Evolutionary conservation across 2,113 vertebrate genomes (phyloP).

Genomic region (Eurypyga helias): DNA sequence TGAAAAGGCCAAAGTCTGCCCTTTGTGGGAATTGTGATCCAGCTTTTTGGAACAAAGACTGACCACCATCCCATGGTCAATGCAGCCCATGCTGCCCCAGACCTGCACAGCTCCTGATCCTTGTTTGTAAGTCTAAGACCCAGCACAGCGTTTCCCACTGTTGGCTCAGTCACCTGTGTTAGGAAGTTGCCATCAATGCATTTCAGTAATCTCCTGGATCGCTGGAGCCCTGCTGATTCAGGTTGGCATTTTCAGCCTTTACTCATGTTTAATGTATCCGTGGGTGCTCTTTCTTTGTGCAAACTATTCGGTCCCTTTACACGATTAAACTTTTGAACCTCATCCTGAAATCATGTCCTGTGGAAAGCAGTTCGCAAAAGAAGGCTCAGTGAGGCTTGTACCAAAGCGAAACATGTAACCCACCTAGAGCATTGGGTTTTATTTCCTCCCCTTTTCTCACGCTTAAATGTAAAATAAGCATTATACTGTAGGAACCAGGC

Average conservation of each 20-base stretch:
- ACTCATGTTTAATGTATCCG: background rate
- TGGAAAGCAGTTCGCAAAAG: background rate
- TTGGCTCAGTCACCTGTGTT: background rate
- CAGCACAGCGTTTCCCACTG: background rate
- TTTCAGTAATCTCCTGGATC: background rate
- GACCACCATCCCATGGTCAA: too few relatives aligned
- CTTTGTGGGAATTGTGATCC: background rate
- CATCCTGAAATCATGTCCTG: background rate
- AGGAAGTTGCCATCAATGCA: background rate
- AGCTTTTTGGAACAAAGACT: background rate
- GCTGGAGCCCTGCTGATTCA: background rate
- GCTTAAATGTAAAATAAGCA: conserved; percentile 54
- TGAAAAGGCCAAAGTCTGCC: background rate
- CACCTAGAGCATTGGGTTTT: background rate
- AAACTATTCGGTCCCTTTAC: background rate
- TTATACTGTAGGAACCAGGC: conserved; percentile 50
- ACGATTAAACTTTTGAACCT: background rate
- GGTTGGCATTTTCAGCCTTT: background rate
- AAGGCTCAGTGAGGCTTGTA: background rate
- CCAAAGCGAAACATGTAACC: conserved; percentile 3
- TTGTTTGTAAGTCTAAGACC: background rate
- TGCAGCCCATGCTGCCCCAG: background rate
- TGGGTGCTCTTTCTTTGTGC: background rate
- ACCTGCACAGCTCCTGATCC: background rate
- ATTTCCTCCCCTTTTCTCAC: conserved; percentile 64